Conservation (phyloP, 2,888 invertebrate genomes). For the Andrena hattorfiana region DNA sequence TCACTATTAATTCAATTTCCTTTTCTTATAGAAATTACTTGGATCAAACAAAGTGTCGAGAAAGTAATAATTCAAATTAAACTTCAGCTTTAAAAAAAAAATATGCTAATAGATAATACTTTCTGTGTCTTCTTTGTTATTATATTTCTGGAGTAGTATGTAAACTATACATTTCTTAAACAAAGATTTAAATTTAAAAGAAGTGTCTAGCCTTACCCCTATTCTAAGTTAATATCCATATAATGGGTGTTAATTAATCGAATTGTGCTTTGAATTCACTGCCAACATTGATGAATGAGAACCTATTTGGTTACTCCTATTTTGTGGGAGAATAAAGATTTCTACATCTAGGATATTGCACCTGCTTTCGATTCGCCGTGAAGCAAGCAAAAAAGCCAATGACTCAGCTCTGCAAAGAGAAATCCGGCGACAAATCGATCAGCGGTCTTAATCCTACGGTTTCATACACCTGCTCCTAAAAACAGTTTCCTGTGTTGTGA, state of each 20-base stretch:
- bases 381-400: slow-evolving; percentile 64
- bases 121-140: too few relatives aligned
- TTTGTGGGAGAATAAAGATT: slow-evolving; percentile 55
- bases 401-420: slow-evolving; percentile 73
- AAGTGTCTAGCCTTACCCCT: not conserved
- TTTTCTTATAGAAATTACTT: not conserved
- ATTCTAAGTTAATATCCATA: not conserved
- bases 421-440: slow-evolving; percentile 72
- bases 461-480: slow-evolving; percentile 41
- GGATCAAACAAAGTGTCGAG: too few relatives aligned
- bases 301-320: slow-evolving; percentile 1
- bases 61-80: too few relatives aligned
- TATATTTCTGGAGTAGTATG: too few relatives aligned
- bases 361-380: slow-evolving; percentile 65
- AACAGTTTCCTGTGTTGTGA: slow-evolving; percentile 31
- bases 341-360: slow-evolving; percentile 66
- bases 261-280: not conserved
- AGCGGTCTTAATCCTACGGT: slow-evolving; percentile 53
- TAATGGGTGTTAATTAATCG: not conserved
- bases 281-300: not conserved
- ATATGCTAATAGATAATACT: too few relatives aligned
- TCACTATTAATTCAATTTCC: not conserved
- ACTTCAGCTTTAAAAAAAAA: too few relatives aligned
- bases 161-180: not conserved
- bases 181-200: not conserved